Evolutionary conservation across 2,113 vertebrate species (phyloP).

Genomic region (Garra rufa): DNA sequence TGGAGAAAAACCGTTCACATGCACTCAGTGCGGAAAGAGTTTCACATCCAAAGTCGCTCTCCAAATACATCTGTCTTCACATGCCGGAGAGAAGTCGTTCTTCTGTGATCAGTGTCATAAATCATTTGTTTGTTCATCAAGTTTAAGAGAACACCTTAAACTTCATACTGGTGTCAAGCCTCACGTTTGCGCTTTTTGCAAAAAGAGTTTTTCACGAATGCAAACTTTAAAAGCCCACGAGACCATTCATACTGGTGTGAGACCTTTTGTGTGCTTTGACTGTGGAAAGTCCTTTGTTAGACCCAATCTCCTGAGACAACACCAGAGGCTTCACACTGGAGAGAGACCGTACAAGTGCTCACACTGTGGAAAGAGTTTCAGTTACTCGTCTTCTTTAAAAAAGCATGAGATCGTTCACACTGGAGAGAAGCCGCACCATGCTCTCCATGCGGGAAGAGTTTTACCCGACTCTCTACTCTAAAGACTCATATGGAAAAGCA

Average conservation of each 20-base stretch:
- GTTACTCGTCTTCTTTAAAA: no score
- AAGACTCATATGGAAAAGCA: no score
- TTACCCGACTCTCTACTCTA: no score
- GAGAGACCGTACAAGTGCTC: background rate
- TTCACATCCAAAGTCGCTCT: background rate
- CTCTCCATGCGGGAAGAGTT: no score
- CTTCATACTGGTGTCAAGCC: background rate
- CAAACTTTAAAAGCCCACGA: background rate
- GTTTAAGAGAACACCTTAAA: conserved; percentile 26
- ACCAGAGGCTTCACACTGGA: background rate
- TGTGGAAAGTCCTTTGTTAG: background rate
- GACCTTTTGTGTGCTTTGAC: background rate
- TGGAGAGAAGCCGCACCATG: no score
- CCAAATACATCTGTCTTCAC: background rate
- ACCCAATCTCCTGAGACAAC: background rate
- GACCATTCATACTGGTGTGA: background rate
- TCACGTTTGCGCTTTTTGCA: background rate
- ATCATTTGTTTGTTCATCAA: background rate
- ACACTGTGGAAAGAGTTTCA: no score
- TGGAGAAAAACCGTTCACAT: background rate
- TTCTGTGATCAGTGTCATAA: conserved; percentile 20
- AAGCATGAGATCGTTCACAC: no score
- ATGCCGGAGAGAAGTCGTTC: background rate
- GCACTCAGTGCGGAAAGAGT: background rate
- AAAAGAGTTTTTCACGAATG: background rate